phyloP scores from a whole-genome alignment of 1,140 invertebrate species.

The Holcopasites calliopsidis region DNA sequence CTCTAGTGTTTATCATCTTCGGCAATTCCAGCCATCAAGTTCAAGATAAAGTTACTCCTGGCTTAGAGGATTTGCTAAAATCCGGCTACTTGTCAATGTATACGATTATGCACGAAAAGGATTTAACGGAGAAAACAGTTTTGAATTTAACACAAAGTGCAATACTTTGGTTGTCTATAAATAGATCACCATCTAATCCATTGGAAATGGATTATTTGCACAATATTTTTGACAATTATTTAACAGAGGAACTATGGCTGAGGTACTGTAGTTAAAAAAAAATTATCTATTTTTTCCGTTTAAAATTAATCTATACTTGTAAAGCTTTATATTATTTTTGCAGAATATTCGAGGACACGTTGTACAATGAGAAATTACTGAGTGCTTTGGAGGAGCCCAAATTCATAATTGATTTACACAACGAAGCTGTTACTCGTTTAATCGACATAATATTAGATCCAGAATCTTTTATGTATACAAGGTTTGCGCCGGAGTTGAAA shows the following conservation, averaged over 20 bases:
- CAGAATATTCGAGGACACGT: constrained; percentile 79
- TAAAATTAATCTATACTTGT: background rate
- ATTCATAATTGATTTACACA: constrained; percentile 83
- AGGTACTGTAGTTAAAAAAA: constrained; percentile 66
- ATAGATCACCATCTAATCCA: constrained; percentile 78
- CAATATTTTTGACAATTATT: constrained; percentile 80
- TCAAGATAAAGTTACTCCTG: constrained; percentile 35
- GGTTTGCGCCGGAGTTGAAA: constrained; percentile 80
- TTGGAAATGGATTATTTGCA: constrained; percentile 82
- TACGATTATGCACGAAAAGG: constrained; percentile 69
- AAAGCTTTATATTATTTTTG: constrained; percentile 37
- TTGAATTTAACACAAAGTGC: constrained; percentile 79
- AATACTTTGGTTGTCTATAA: constrained; percentile 82
- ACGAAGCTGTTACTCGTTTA: constrained; percentile 83
- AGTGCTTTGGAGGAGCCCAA: constrained; percentile 80
- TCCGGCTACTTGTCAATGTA: constrained; percentile 73
- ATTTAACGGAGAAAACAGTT: constrained; percentile 75
- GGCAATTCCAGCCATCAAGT: constrained; percentile 47
- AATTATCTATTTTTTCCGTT: constrained; percentile 1
- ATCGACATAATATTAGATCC: constrained; percentile 82
- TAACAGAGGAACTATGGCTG: constrained; percentile 85
- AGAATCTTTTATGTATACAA: constrained; percentile 72
- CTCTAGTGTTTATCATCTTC: constrained; percentile 67
- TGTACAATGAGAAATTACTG: constrained; percentile 77
- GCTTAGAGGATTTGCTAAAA: constrained; percentile 66